These are phyloP conservation scores for Takifugu flavidus DNA, from an alignment of 2,113 vertebrate species.

Conservation along the genomic window DNA sequence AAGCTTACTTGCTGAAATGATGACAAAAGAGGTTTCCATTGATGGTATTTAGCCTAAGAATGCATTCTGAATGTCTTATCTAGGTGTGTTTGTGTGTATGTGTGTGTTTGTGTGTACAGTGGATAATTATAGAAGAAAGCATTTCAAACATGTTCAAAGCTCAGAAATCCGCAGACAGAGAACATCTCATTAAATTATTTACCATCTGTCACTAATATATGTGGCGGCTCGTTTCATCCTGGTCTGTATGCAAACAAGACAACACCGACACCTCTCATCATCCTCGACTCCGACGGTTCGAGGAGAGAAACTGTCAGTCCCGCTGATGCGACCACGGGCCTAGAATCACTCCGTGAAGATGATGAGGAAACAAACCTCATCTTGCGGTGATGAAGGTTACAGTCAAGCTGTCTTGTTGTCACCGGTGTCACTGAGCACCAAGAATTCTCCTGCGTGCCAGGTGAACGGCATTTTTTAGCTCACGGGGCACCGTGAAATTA, in stretches of 20 bases:
- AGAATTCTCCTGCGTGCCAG: conserved; percentile 26
- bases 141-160: conserved; percentile 18
- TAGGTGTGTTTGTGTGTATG: too few relatives aligned
- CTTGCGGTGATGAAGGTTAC: conserved; percentile 4
- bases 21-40: too few relatives aligned
- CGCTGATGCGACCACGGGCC: conserved; percentile 16
- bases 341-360: conserved; percentile 35
- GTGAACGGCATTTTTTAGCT: conserved; percentile 31
- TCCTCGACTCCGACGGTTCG: conserved; percentile 17
- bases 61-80: too few relatives aligned
- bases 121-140: not conserved
- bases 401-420: conserved; percentile 3
- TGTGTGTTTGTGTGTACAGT: too few relatives aligned
- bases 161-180: conserved; percentile 32
- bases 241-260: conserved; percentile 40
- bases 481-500: conserved; percentile 10
- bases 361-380: conserved; percentile 15
- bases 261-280: conserved; percentile 43
- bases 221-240: conserved; percentile 34
- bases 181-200: conserved; percentile 57
- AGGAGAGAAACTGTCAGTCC: conserved; percentile 38
- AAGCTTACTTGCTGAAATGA: too few relatives aligned
- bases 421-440: conserved; percentile 7
- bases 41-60: too few relatives aligned
- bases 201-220: conserved; percentile 36